Percentiles rank a stretch among this genome's conserved stretches.
These are phyloP conservation scores for Tenualosa ilisha DNA, from an alignment of 2,797 vertebrate genomes.

Conservation along the genomic window DNA sequence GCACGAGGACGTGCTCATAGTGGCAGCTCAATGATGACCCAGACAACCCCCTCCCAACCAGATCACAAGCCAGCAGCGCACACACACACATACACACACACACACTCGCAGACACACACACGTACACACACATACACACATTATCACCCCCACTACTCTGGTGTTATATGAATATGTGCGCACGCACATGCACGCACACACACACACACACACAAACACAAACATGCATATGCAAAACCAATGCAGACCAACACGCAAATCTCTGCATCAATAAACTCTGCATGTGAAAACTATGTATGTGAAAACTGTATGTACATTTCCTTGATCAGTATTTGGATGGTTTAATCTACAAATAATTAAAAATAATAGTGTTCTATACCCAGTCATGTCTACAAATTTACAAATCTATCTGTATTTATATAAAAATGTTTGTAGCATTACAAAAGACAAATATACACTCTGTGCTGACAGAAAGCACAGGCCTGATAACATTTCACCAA, in stretches of 20 bases:
- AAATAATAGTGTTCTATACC: not conserved
- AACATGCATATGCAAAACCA: not conserved
- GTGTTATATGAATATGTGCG: not conserved
- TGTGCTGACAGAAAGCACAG: too few species aligned
- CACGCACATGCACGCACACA: not conserved
- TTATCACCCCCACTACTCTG: too few species aligned
- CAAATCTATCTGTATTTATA: not conserved
- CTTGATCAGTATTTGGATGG: not conserved
- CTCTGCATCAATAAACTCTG: not conserved
- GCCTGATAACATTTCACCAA: not conserved
- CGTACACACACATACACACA: conserved; percentile 17
- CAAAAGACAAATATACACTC: not conserved
- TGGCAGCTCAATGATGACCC: conserved; percentile 62
- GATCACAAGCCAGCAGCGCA: not conserved
- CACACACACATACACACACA: not conserved
- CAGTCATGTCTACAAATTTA: not conserved
- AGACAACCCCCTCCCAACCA: conserved; percentile 42
- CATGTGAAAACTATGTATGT: not conserved
- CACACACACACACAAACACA: not conserved
- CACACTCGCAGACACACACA: not conserved
- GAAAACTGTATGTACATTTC: not conserved
- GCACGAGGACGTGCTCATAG: conserved; percentile 62
- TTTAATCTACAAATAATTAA: not conserved
- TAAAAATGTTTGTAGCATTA: too few species aligned
- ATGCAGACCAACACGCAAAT: not conserved